phyloP scores from a whole-genome alignment of 2,113 vertebrate genomes.

The Perca schrenkii region DNA sequence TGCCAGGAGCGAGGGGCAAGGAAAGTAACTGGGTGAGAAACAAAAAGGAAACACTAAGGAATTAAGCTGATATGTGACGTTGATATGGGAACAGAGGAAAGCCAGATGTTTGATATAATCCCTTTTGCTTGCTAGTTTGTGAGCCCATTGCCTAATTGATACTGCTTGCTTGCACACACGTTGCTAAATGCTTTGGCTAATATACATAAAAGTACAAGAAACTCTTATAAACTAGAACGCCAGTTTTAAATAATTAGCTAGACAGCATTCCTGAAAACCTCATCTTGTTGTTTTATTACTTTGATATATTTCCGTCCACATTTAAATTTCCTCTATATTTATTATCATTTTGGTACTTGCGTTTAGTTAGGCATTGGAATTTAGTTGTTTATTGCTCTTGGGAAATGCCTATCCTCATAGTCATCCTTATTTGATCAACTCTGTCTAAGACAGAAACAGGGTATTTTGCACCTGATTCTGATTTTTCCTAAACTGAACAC shows the following conservation, averaged over 20 bases:
- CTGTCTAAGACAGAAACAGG: constrained; percentile 61
- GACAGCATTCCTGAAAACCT: constrained; percentile 10
- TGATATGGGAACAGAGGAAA: constrained; percentile 57
- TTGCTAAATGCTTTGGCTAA: constrained; percentile 22
- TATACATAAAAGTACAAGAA: constrained; percentile 18
- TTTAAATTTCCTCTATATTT: constrained; percentile 14
- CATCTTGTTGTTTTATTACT: constrained; percentile 13
- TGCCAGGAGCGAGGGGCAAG: constrained; percentile 50
- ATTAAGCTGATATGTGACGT: constrained; percentile 57
- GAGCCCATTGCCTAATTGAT: constrained; percentile 44
- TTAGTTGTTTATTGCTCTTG: constrained; percentile 61
- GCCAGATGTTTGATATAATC: constrained; percentile 64
- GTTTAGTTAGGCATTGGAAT: constrained; percentile 44
- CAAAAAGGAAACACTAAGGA: constrained; percentile 59
- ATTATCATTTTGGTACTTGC: constrained; percentile 23
- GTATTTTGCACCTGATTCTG: constrained; percentile 67
- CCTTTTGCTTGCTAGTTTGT: constrained; percentile 38
- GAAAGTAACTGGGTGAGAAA: constrained; percentile 55
- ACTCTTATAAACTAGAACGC: constrained; percentile 31
- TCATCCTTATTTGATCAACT: constrained; percentile 55
- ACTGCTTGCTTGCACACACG: constrained; percentile 42
- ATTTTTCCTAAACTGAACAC: constrained; percentile 65
- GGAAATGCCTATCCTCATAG: constrained; percentile 34
- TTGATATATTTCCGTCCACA: constrained; percentile 9
- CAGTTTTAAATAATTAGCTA: constrained; percentile 9